Conservation (phyloP, 2,888 invertebrate genomes). For the Cylindroiulus punctatus region DNA sequence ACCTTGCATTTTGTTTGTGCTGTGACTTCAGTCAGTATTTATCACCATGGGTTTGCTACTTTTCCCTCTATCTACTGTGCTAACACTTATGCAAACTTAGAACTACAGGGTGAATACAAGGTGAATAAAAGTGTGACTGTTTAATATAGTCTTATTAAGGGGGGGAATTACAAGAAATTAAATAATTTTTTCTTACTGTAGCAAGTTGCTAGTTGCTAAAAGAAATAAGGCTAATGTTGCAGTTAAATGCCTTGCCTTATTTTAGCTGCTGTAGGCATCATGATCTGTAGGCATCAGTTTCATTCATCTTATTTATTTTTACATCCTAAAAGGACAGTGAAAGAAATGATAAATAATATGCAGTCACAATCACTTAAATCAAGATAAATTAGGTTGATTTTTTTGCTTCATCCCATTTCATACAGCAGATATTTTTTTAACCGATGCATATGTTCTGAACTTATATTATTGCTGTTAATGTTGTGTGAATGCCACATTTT, state of each 20-base stretch:
- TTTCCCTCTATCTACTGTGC: constrained; percentile 17
- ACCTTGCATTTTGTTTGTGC: background rate
- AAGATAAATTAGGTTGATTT: background rate
- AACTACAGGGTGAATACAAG: constrained; percentile 14
- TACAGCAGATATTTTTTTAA: background rate
- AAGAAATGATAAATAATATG: background rate
- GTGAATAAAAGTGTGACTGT: background rate
- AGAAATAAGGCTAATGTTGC: background rate
- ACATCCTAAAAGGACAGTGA: background rate
- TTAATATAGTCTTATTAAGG: background rate
- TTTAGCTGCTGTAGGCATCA: background rate
- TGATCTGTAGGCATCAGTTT: background rate
- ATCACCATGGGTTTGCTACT: constrained; percentile 6
- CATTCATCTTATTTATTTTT: constrained; percentile 31
- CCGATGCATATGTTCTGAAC: background rate
- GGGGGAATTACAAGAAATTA: background rate
- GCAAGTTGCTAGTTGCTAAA: background rate
- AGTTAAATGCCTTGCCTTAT: constrained; percentile 37
- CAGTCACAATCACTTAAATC: constrained; percentile 30
- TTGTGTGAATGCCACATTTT: background rate
- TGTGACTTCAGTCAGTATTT: background rate
- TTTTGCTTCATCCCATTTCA: background rate
- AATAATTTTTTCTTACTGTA: background rate
- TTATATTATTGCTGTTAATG: background rate
- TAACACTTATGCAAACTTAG: constrained; percentile 37